Evolutionary conservation across 2,888 invertebrate genomes (phyloP).

Genomic region (Sphaerophoria taeniata): DNA sequence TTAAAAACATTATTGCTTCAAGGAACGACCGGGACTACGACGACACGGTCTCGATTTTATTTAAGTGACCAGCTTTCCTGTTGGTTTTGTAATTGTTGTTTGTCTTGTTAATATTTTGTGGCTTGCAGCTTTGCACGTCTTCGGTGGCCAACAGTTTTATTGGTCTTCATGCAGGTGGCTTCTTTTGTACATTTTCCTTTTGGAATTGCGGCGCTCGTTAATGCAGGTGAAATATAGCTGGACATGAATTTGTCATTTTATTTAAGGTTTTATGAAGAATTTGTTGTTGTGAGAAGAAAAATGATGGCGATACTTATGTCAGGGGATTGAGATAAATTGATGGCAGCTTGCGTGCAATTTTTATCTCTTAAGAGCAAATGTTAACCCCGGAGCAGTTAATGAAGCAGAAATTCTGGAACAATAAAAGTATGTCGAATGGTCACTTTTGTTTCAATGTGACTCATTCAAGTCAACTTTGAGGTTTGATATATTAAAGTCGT

Average conservation of each 20-base stretch:
- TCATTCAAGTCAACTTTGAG: no score
- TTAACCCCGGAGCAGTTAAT: no score
- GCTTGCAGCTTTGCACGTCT: neutral
- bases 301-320: constrained; percentile 45
- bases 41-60: no score
- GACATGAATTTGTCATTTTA: constrained; percentile 49
- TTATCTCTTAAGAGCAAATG: neutral
- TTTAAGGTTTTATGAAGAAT: constrained; percentile 51
- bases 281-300: constrained; percentile 18
- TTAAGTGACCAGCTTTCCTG: neutral
- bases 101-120: neutral
- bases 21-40: neutral
- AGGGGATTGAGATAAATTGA: constrained; percentile 54
- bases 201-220: constrained; percentile 6
- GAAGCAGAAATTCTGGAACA: no score
- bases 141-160: neutral
- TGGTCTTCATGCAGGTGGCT: constrained; percentile 51
- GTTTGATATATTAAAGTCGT: no score
- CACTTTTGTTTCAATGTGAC: no score
- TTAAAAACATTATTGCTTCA: constrained; percentile 23
- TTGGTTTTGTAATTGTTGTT: neutral
- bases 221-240: constrained; percentile 57
- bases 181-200: neutral
- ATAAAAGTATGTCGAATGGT: no score
- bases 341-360: constrained; percentile 56